Evolutionary conservation across 2,113 vertebrate species (phyloP), one percentile per base, ranked within the genome.

Genomic region (Pollachius pollachius): DNA sequence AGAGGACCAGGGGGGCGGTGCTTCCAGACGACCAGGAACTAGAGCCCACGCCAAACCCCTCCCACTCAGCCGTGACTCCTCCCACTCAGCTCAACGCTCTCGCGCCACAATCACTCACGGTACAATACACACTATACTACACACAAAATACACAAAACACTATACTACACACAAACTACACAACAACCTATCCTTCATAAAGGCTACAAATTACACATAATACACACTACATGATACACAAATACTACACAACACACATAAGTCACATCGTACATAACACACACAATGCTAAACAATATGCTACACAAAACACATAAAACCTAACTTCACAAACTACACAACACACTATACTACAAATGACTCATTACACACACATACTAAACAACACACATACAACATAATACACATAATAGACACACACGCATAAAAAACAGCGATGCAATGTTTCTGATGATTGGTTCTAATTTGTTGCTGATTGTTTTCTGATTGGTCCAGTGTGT

Each of bases 11-110:
- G 19, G 75, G 76, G 64, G 67, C 63, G 1, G 62, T 90, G 15
- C 73, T 86, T 2, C 85, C 78, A 63, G 92, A 91, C 11, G 89
- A 88, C 6, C 71, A 78, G 67, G 90, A 72, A 0, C 70, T 85
- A n/a, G 89, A 87, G 12, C 79, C 89, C 65, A 87, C 94, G 4
- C 76, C 89, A 12, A 78, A 82, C 72, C 91, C 92, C 0, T 66
- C 82, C 74, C 84, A 71, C 12, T 21, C 19, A 19, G 80, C 90
- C n/a, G 65, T 69, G 54, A 70, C 77, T 0, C 74, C 84, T 0
- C 77, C 90, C 30, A 80, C 71, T 9, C 80, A 83, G 12, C 67
- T 83, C 41, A 82, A 78, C 1, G 70, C 84, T 16, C 18, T 77
- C 15, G 83, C 83, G 16, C 81, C 85, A 0, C 76, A 74, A 65